Conservation (phyloP, 37 sponge, comb jelly and placozoan genomes). For the Aplysina aerophoba region DNA sequence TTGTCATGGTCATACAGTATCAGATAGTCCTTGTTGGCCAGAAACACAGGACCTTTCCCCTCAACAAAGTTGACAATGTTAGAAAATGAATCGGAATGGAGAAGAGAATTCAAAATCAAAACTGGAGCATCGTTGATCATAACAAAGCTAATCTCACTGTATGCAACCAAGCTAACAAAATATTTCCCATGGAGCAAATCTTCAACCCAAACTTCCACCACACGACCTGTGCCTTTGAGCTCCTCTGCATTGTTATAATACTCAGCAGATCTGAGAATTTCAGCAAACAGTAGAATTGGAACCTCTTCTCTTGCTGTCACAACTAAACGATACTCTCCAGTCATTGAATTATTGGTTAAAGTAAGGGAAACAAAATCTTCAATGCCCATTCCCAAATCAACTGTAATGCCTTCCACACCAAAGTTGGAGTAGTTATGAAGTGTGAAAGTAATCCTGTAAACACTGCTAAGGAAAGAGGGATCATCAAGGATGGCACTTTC, state of each 20-base stretch:
- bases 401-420: conserved; percentile 58
- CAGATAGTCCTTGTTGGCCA: conserved; percentile 53
- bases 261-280: conserved; percentile 69
- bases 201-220: conserved; percentile 42
- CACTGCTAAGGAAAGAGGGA: conserved; percentile 12
- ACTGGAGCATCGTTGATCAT: conserved; percentile 80
- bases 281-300: conserved; percentile 55
- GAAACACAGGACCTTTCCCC: conserved; percentile 58
- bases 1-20: conserved; percentile 81
- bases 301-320: conserved; percentile 12
- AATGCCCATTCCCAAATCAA: conserved; percentile 7
- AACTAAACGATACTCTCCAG: conserved; percentile 18
- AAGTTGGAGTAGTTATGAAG: conserved; percentile 48
- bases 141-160: conserved; percentile 40
- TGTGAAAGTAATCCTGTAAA: conserved; percentile 60
- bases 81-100: conserved; percentile 34
- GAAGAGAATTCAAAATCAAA: conserved; percentile 63
- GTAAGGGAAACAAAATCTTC: conserved; percentile 3
- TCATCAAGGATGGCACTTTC: conserved; percentile 67
- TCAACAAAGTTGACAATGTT: conserved; percentile 74
- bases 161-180: conserved; percentile 63
- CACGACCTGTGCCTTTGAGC: conserved; percentile 54
- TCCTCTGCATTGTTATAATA: conserved; percentile 88
- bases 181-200: conserved; percentile 60
- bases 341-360: neutral